Conservation (phyloP, 2,113 vertebrate genomes). For the Probosciger aterrimus region DNA sequence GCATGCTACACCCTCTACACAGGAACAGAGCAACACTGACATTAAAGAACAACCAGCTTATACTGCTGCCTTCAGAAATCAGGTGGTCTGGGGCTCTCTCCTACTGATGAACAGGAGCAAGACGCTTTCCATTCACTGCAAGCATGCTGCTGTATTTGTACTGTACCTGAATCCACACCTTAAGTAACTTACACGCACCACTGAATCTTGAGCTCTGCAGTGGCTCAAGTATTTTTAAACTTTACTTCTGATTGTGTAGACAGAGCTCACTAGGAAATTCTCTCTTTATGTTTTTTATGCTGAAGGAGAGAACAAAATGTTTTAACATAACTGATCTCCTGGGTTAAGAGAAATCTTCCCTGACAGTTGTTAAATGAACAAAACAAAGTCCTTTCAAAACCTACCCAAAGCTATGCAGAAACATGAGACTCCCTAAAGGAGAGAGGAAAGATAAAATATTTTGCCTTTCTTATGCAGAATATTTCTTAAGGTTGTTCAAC, state of each 20-base stretch:
- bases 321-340: not conserved
- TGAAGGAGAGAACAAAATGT: not conserved
- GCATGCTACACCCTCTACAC: fast-evolving
- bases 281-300: not conserved
- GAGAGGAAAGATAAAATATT: not conserved
- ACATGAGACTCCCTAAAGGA: not conserved
- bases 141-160: not conserved
- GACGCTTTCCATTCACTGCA: not conserved
- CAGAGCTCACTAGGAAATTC: not conserved
- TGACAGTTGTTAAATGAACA: not conserved
- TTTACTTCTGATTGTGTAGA: not conserved
- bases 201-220: not conserved
- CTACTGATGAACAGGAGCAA: not conserved
- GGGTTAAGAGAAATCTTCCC: not conserved
- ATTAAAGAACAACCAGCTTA: not conserved
- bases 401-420: not conserved
- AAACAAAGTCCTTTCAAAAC: not conserved
- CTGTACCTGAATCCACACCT: not conserved
- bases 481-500: not conserved
- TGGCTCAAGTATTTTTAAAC: not conserved
- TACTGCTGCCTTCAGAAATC: not conserved
- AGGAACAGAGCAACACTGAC: not conserved
- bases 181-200: not conserved
- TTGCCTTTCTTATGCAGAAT: not conserved
- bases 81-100: not conserved